These are phyloP conservation scores for Trachythela sp. DNA, from an alignment of 64 coral and sea anemone species.

Conservation along the genomic window DNA sequence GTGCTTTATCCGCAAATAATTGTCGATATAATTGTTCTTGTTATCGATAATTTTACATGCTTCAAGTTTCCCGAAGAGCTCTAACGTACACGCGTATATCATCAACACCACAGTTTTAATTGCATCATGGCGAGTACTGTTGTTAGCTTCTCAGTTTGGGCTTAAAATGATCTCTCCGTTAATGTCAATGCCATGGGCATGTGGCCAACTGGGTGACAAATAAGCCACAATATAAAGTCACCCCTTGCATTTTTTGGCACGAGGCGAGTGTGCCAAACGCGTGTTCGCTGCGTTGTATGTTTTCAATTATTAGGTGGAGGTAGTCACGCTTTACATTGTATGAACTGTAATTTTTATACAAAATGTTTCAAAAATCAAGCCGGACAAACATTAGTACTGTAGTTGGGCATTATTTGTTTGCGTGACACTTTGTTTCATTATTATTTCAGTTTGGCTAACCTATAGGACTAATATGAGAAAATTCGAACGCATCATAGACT, in stretches of 20 bases:
- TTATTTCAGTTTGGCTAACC: not conserved
- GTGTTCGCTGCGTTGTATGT: not conserved
- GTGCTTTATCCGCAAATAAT: no score
- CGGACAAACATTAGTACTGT: not conserved
- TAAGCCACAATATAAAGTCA: not conserved
- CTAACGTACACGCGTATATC: no score
- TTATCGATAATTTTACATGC: no score
- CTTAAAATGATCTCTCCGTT: not conserved
- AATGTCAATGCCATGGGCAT: not conserved
- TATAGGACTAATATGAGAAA: not conserved
- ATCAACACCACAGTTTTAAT: no score
- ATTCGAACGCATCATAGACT: not conserved
- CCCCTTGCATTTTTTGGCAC: not conserved
- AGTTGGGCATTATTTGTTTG: not conserved
- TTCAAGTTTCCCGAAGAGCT: no score
- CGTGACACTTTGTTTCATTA: not conserved
- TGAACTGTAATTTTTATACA: not conserved
- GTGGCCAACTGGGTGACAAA: not conserved
- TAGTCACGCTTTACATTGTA: not conserved
- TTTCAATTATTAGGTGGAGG: not conserved
- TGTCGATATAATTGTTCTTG: no score
- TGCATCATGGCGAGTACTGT: no score
- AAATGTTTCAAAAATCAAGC: not conserved
- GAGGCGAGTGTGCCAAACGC: not conserved
- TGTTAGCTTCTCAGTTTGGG: not conserved